phyloP scores from a whole-genome alignment of 2,888 invertebrate species.

The Entomobrya multifasciata region DNA sequence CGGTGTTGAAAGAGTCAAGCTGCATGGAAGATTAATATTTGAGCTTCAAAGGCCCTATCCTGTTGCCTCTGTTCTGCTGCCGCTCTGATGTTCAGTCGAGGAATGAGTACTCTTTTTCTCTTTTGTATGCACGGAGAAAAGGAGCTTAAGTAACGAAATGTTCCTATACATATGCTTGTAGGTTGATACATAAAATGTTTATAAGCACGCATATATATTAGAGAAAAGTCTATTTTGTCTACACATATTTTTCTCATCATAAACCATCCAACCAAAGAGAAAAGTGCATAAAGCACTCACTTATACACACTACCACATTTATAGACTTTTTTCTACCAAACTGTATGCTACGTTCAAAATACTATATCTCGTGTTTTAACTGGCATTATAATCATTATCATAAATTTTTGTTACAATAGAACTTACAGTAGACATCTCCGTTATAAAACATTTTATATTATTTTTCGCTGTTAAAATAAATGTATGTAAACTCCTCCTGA shows the following conservation, averaged over 20 bases:
- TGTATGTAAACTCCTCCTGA: no score
- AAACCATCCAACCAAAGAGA: background rate
- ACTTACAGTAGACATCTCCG: no score
- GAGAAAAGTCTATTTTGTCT: background rate
- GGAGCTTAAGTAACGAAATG: constrained; percentile 5
- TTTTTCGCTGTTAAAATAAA: no score
- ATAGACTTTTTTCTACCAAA: background rate
- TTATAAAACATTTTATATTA: no score
- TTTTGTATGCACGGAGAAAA: background rate
- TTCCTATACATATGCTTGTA: background rate
- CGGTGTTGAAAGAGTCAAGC: constrained; percentile 63
- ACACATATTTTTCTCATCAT: background rate
- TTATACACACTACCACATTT: background rate
- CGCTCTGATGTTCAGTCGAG: background rate
- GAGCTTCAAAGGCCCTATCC: constrained; percentile 47
- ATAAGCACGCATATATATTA: background rate
- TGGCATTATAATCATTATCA: no score
- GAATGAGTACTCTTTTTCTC: constrained; percentile 9
- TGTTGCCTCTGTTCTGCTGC: constrained; percentile 13
- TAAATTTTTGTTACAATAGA: no score
- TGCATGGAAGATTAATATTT: constrained; percentile 66
- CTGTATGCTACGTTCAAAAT: no score
- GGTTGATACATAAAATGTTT: no score
- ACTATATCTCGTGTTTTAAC: no score
- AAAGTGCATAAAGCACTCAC: background rate